Base-by-base conservation (phyloP, 2,113 vertebrate species). In the Tetrax tetrax region DNA sequence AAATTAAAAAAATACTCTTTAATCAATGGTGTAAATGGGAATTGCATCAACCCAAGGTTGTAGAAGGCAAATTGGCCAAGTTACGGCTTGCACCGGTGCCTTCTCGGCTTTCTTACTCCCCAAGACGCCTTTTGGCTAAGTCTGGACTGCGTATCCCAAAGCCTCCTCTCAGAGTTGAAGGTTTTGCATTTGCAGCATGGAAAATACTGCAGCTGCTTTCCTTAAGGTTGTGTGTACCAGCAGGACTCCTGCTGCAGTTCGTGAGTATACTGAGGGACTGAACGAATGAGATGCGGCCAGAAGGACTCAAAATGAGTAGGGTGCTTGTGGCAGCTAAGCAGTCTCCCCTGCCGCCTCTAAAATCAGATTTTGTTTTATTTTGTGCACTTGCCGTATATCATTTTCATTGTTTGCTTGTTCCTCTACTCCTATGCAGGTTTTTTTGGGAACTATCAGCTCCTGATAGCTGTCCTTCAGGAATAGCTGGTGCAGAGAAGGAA, bases 181-280 rank as follows among this genome's bases (percentile, higher is more conserved):
- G 22, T 29, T 51, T 57, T 57, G 6, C 25, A 0, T 35, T 35
- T 22, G 9, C 28, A 25, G 4, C 14, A 0, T 1, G 12, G 14
- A 24, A 66, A 33, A 37, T 12, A 13, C 0, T 8, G 3, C 24
- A 24, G 22, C 51, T 23, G 25, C 12, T 79, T 65, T 8, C 4
- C 9, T 14, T 11, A 8, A 6, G 72, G 1, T 1, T 0, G 0
- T 0, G 37, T 14, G 29, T 28, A 12, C 19, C 19, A 5, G 5
- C 4, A 22, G 33, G 41, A 25, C 56, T 12, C 20, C 35, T 31
- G 1, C 31, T 6, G n/a, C 17, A 31, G 3, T 18, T 12, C 8
- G 4, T 10, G 19, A 37, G 3, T 12, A 1, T 6, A 15, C 23
- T 4, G 31, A 14, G 12, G 69, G 31, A 24, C 35, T 21, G 28